Evolutionary conservation across 1,140 invertebrate genomes (phyloP), one percentile per base, ranked within the genome.

Genomic region (Harpegnathos saltator): DNA sequence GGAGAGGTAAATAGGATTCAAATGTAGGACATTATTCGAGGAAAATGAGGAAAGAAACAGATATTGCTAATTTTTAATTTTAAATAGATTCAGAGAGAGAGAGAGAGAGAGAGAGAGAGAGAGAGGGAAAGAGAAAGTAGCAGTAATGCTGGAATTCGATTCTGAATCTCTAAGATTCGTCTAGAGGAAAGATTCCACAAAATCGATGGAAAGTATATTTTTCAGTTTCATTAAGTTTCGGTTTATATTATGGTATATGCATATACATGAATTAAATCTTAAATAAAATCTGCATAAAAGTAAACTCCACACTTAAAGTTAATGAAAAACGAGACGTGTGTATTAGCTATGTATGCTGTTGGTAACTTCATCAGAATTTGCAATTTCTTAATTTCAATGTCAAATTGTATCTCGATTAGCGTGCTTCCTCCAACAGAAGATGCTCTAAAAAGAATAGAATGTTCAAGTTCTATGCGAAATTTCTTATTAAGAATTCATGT

Each of bases 221-320:
- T 15, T 59, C 19, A 48, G 12, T 65, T 66, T 66, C 26, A 33
- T 33, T 48, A 77, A 77, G 54, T 66, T 77, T 38, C 14, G 12
- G 26, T 77, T 65, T 66, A 38, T 52, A 66, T 77, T 66, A 19
- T 44, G 12, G 15, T 77, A 77, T 54, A 66, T 44, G 59, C 62
- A 1, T 66, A 54, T 19, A 54, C 3, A 19, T 62, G 12, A 50
- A 52, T 54, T 52, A 75, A 62, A 77, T 77, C 48, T 66, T 19
- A 77, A 56, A 19, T 56, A 19, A 77, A n/a, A 33, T 65, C 52
- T 54, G 22, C 19, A 65, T 54, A 5, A 44, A 44, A 44, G 38
- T 65, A 65, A 65, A 63, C 12, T 75, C n/a, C 22, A 52, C 19
- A 33, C 19, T 65, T 77, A 77, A 56, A 63, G 26, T 56, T 77